These are phyloP conservation scores for Aethes cnicana DNA, from an alignment of 2,888 invertebrate species.

Conservation along the genomic window DNA sequence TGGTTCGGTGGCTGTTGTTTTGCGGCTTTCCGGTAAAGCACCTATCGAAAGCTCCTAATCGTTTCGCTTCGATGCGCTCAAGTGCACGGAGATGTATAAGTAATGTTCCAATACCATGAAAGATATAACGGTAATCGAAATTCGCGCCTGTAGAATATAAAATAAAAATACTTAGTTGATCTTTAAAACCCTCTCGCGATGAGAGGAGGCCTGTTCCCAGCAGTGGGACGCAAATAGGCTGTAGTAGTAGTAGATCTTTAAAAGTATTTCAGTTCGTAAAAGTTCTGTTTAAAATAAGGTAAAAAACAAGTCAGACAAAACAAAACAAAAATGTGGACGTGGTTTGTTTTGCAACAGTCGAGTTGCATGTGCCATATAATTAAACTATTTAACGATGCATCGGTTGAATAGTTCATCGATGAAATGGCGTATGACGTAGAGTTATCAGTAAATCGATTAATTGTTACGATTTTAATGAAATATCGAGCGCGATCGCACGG, in stretches of 20 bases:
- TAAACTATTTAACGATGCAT: conserved; percentile 6
- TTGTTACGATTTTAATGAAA: conserved; percentile 40
- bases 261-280: too few relatives aligned
- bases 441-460: conserved; percentile 39
- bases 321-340: background rate
- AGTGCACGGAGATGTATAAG: background rate
- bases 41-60: background rate
- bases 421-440: conserved; percentile 15
- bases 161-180: too few relatives aligned
- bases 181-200: too few relatives aligned
- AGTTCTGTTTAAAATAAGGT: too few relatives aligned
- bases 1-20: conserved; percentile 1
- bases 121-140: background rate
- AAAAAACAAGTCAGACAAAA: too few relatives aligned
- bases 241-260: too few relatives aligned
- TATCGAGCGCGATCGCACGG: conserved; percentile 56
- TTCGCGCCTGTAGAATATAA: background rate
- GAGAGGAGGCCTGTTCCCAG: too few relatives aligned
- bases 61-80: conserved; percentile 4
- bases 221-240: too few relatives aligned
- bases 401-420: conserved; percentile 16
- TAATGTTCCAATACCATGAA: background rate
- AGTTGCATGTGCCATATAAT: background rate
- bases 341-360: background rate
- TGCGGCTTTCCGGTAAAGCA: conserved; percentile 1